Evolutionary conservation across 2,888 invertebrate genomes (phyloP), one percentile per base, ranked within the genome.

Genomic region (Xestia xanthographa): DNA sequence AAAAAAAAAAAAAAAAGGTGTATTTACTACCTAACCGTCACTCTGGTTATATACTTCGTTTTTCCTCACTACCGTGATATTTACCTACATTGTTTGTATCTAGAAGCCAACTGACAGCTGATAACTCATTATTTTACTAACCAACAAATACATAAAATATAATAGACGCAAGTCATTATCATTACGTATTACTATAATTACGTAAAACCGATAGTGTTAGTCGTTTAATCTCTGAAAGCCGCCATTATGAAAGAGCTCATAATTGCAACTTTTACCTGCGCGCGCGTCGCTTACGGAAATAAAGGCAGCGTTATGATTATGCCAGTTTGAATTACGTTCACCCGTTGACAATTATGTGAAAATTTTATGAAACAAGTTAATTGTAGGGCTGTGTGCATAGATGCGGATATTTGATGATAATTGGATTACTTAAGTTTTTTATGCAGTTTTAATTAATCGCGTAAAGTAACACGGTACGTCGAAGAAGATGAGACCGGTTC

Each of bases 251-350:
- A 83, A 87, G 72, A 83, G 69, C 67, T 77, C 60, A 80, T 87
- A 87, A 86, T 87, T 83, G 74, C 77, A 74, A 87, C 88, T 87
- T 86, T 87, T 87, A 87, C 88, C 77, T 78, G 83, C 81, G 81
- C 81, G 67, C 66, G 84, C 66, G 79, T 67, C 67, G 77, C 71
- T 76, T 83, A 73, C 83, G 86, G 86, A 86, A 87, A 86, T 80
- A 76, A 75, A 76, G 77, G 67, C 69, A 74, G 53, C 71, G 80
- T 71, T 76, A 73, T 68, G 72, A 84, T 88, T 82, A 87, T 86
- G 80, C 73, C 83, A 82, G 80, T 78, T 85, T 75, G 77, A 78
- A 87, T 87, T 82, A 83, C 85, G 80, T 78, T 87, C 87, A 82
- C 84, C 66, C 29, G 76, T 82, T 76, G 84, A 82, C 85, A 86